A percentile compares a stretch with the other conserved stretches of the same genome.
Evolutionary conservation across 2,797 vertebrate species (phyloP).

Genomic region (Dromococcyx pavoninus): DNA sequence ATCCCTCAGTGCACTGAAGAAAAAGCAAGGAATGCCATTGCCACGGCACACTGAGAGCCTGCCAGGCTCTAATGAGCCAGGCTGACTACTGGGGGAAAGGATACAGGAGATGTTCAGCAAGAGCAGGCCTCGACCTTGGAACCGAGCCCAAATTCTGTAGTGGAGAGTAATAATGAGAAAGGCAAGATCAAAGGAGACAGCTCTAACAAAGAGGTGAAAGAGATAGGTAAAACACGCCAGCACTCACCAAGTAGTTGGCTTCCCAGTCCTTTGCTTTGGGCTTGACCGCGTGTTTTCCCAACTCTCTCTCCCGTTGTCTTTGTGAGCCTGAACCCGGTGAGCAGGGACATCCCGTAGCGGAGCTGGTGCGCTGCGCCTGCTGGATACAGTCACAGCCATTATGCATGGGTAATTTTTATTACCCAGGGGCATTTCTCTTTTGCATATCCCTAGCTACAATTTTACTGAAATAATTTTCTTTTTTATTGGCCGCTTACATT

Average conservation of each 20-base stretch:
- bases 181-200: constrained; percentile 35
- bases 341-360: neutral
- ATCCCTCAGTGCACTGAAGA: neutral
- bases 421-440: constrained; percentile 60
- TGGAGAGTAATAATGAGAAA: neutral
- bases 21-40: neutral
- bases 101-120: neutral
- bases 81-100: neutral
- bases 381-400: neutral
- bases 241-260: neutral
- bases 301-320: neutral
- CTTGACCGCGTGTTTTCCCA: neutral
- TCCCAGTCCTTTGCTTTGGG: neutral
- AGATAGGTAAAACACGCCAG: neutral
- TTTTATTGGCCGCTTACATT: constrained; percentile 66
- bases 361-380: neutral
- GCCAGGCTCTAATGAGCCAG: constrained; percentile 42
- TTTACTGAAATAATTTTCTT: constrained; percentile 56
- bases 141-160: constrained; percentile 10
- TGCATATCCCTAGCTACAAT: constrained; percentile 57
- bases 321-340: neutral
- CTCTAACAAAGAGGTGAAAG: neutral
- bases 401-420: constrained; percentile 49
- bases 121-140: constrained; percentile 23
- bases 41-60: neutral